phyloP scores from a whole-genome alignment of 2,888 invertebrate species.

The Conchocele bisecta region DNA sequence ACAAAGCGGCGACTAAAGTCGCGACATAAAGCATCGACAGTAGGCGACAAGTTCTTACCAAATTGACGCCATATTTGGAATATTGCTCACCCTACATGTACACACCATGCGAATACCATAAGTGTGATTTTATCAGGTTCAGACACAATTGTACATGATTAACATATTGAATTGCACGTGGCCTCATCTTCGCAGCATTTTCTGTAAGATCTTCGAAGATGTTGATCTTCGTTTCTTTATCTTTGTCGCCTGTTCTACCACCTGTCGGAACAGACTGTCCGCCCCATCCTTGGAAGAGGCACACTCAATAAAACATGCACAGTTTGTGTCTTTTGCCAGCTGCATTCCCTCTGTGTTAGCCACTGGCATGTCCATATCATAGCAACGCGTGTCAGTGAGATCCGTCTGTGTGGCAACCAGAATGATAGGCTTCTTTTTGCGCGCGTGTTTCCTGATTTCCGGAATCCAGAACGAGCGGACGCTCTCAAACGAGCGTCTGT shows the following conservation, averaged over 20 bases:
- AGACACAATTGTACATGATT: too few species aligned
- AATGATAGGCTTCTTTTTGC: slow-evolving; percentile 56
- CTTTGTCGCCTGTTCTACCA: slow-evolving; percentile 54
- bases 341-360: slow-evolving; percentile 52
- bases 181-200: slow-evolving; percentile 3
- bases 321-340: slow-evolving; percentile 55
- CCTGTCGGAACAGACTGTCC: slow-evolving; percentile 58
- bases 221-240: slow-evolving; percentile 39
- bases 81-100: too few species aligned
- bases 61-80: too few species aligned
- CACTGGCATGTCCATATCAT: slow-evolving; percentile 30
- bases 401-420: slow-evolving; percentile 66
- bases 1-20: too few species aligned
- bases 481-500: slow-evolving; percentile 61
- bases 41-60: too few species aligned
- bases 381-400: slow-evolving; percentile 27
- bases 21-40: too few species aligned
- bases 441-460: slow-evolving; percentile 59
- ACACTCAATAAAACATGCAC: slow-evolving; percentile 61
- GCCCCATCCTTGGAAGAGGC: slow-evolving; percentile 52
- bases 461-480: slow-evolving; percentile 63
- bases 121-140: too few species aligned
- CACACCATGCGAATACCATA: too few species aligned
- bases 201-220: slow-evolving; percentile 4
- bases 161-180: too few species aligned